Evolutionary conservation across 2,797 vertebrate species (phyloP).

Genomic region (Streptopelia turtur): DNA sequence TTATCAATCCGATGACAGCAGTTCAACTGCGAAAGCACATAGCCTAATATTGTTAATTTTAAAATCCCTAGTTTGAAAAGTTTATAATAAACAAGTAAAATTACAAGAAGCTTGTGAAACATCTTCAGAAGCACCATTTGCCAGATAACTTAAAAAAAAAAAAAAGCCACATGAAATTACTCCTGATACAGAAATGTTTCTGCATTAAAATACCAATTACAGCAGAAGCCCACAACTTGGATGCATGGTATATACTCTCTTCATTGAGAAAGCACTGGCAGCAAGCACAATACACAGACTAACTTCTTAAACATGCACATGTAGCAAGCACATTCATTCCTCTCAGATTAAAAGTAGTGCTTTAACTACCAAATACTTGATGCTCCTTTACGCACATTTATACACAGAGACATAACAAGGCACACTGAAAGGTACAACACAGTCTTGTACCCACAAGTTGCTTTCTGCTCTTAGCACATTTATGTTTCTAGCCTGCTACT

Average conservation of each 20-base stretch:
- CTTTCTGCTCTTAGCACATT: not conserved
- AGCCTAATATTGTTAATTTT: not conserved
- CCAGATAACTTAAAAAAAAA: not conserved
- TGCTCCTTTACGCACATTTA: not conserved
- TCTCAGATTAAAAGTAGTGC: not conserved
- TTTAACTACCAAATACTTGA: not conserved
- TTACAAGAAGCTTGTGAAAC: not conserved
- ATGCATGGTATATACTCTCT: too few relatives aligned
- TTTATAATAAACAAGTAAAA: not conserved
- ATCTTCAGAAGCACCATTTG: not conserved
- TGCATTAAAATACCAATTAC: not conserved
- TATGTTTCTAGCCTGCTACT: not conserved
- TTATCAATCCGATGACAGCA: not conserved
- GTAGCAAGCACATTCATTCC: not conserved
- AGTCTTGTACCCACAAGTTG: not conserved
- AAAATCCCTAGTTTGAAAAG: not conserved
- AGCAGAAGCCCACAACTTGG: not conserved
- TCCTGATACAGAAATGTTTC: not conserved
- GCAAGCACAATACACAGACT: accelerated
- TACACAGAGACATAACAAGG: not conserved
- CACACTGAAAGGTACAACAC: not conserved
- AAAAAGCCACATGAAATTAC: not conserved
- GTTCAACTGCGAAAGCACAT: not conserved
- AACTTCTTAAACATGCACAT: not conserved
- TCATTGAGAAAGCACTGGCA: not conserved